A percentile compares a stretch with the other conserved stretches of the same genome.
phyloP scores from a whole-genome alignment of 2,888 invertebrate genomes.

The Caenorhabditis wallacei region DNA sequence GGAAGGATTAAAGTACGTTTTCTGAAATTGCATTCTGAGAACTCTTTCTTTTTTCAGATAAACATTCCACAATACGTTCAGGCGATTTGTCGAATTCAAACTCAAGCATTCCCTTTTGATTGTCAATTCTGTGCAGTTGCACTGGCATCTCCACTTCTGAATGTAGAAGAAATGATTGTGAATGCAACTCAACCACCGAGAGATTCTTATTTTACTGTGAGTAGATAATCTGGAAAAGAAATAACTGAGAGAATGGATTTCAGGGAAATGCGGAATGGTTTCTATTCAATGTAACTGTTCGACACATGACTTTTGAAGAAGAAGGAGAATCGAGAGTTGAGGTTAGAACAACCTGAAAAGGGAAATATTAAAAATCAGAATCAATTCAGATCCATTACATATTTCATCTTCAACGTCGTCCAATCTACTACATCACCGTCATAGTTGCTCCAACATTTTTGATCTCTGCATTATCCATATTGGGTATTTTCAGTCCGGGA shows the following conservation, averaged over 20 bases:
- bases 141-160: conserved; percentile 77
- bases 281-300: conserved; percentile 79
- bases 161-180: conserved; percentile 79
- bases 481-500: conserved; percentile 81
- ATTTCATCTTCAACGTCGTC: conserved; percentile 78
- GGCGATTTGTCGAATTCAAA: conserved; percentile 79
- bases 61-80: conserved; percentile 81
- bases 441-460: conserved; percentile 81
- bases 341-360: conserved; percentile 24
- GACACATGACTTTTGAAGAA: conserved; percentile 79
- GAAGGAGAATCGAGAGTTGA: conserved; percentile 69
- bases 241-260: conserved; percentile 17
- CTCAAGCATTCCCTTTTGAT: conserved; percentile 77
- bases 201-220: conserved; percentile 79
- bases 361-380: not conserved
- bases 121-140: conserved; percentile 80
- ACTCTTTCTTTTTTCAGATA: conserved; percentile 47
- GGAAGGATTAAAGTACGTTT: conserved; percentile 62
- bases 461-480: conserved; percentile 79
- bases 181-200: conserved; percentile 77
- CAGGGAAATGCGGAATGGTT: conserved; percentile 82
- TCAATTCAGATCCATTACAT: conserved; percentile 78
- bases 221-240: not conserved
- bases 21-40: not conserved
- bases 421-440: conserved; percentile 80